Conservation (phyloP, 2,113 vertebrate genomes). For the Laticauda colubrina region DNA sequence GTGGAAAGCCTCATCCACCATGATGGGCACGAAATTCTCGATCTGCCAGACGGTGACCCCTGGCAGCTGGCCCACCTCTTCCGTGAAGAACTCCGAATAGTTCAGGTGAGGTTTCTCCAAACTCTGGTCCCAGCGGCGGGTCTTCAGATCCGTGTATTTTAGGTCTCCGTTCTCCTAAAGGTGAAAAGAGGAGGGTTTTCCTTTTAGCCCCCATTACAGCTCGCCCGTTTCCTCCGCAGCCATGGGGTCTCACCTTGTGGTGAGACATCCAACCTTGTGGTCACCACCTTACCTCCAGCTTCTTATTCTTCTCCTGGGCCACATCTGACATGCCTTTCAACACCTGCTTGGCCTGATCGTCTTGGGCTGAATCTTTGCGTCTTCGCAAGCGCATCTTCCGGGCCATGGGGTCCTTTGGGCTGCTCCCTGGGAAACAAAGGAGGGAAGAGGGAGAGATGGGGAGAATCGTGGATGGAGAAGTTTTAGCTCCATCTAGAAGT, state of each 20-base stretch:
- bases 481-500: neutral
- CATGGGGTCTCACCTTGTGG: neutral
- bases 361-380: constrained; percentile 88
- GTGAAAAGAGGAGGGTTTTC: rapidly evolving
- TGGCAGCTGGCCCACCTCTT: constrained; percentile 89
- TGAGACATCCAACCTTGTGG: no score
- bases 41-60: constrained; percentile 92
- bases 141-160: constrained; percentile 79
- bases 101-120: constrained; percentile 92
- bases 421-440: constrained; percentile 57
- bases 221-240: no score
- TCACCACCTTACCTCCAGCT: constrained; percentile 76
- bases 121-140: constrained; percentile 90
- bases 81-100: constrained; percentile 93
- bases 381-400: constrained; percentile 92
- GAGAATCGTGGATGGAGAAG: neutral
- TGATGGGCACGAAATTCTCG: constrained; percentile 88
- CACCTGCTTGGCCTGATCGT: constrained; percentile 97
- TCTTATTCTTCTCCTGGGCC: constrained; percentile 93
- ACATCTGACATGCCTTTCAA: constrained; percentile 97
- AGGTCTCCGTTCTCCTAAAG: constrained; percentile 81
- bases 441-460: neutral
- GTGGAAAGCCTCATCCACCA: constrained; percentile 86
- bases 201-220: neutral
- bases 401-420: constrained; percentile 83